Conservation (phyloP, 2,888 invertebrate species). For the Seira musarum region DNA sequence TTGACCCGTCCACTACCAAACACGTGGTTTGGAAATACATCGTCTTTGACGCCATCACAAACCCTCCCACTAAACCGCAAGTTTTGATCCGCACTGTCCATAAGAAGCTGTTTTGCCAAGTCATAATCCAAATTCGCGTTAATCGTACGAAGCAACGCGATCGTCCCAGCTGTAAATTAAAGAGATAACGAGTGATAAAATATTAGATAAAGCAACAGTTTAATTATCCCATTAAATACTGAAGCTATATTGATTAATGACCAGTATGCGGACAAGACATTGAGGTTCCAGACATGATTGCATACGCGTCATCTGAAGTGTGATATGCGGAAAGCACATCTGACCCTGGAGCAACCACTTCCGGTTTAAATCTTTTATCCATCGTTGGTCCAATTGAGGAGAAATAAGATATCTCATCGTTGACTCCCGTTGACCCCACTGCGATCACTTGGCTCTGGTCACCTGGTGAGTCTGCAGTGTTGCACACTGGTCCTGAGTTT, state of each 20-base stretch:
- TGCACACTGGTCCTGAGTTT: conserved; percentile 23
- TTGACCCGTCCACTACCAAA: conserved; percentile 49
- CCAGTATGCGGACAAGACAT: conserved; percentile 29
- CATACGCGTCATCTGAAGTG: conserved; percentile 46
- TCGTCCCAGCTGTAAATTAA: conserved; percentile 42
- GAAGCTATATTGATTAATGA: conserved; percentile 14
- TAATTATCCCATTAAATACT: not conserved
- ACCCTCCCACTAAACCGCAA: conserved; percentile 32
- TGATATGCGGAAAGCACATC: conserved; percentile 51
- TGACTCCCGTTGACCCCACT: conserved; percentile 21
- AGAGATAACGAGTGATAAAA: not conserved
- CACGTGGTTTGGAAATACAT: conserved; percentile 44
- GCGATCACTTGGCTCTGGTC: conserved; percentile 19
- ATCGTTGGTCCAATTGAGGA: conserved; percentile 46
- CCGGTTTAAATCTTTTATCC: conserved; percentile 56
- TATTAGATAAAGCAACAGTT: not conserved
- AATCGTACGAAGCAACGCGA: conserved; percentile 42
- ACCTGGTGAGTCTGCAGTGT: conserved; percentile 12
- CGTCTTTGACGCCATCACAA: conserved; percentile 25
- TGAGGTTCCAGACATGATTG: conserved; percentile 28
- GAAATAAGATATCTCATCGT: conserved; percentile 44
- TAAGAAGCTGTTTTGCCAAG: conserved; percentile 9
- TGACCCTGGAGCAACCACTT: conserved; percentile 57
- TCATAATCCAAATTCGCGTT: conserved; percentile 7
- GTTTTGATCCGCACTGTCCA: conserved; percentile 17